These are phyloP conservation scores for Drosophila virilis DNA, from an alignment of 1,140 invertebrate genomes.

Conservation along the genomic window DNA sequence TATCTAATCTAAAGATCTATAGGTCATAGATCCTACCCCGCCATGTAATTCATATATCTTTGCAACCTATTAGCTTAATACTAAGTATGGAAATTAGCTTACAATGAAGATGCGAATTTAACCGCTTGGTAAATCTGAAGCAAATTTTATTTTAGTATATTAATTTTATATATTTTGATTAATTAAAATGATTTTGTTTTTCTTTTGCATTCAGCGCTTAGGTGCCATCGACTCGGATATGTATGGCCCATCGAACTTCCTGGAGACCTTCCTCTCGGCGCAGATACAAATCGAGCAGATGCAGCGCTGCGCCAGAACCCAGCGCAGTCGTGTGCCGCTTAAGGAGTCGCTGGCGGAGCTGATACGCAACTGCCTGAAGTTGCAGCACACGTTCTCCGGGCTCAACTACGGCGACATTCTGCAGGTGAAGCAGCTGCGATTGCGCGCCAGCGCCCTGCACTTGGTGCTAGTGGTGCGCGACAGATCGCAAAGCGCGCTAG, in stretches of 20 bases:
- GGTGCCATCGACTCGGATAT: conserved; percentile 93
- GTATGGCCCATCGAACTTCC: conserved; percentile 93
- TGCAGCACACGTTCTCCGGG: conserved; percentile 94
- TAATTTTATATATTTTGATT: neutral
- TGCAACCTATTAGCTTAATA: too few species aligned
- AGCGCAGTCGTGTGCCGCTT: conserved; percentile 70
- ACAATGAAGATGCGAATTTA: too few species aligned
- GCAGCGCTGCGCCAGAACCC: conserved; percentile 72
- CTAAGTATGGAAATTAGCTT: too few species aligned
- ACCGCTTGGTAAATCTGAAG: too few species aligned
- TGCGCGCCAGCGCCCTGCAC: conserved; percentile 93
- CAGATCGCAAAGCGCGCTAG: conserved; percentile 84
- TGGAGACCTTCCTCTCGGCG: conserved; percentile 91
- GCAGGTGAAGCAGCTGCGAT: conserved; percentile 92
- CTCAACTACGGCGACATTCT: conserved; percentile 90
- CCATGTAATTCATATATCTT: too few species aligned
- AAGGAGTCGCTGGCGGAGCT: conserved; percentile 85
- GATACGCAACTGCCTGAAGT: conserved; percentile 89
- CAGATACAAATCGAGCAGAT: conserved; percentile 86
- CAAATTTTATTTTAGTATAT: too few species aligned
- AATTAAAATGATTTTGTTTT: neutral
- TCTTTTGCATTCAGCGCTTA: conserved; percentile 84
- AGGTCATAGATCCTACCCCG: too few species aligned
- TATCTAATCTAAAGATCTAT: too few species aligned
- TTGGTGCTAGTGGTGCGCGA: conserved; percentile 89